Base-by-base conservation (phyloP, 2,888 invertebrate species). In the Hypomecis atomaria region DNA sequence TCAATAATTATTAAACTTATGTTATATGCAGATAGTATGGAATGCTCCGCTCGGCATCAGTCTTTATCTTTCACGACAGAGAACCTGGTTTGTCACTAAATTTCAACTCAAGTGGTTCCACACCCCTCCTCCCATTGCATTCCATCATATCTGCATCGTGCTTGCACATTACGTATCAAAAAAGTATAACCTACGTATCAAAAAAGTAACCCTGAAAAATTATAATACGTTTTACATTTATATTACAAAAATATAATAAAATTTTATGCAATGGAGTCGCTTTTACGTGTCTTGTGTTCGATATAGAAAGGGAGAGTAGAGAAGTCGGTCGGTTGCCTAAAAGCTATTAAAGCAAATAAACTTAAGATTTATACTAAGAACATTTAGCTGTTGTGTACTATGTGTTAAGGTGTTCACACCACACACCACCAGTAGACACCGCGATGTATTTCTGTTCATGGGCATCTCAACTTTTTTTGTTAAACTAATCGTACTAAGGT, bases 321-420 rank as follows among this genome's bases (percentile, higher is more conserved):
- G 42, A 40, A 38, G 34, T 54, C n/a, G 7, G 34, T 33, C 44
- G 8, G 10, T 13, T 62, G 56, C 55, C 62, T 64, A 58, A 61
- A 62, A 59, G 60, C 57, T 62, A 13, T 8, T 13, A 59, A 56
- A 66, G 71, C 69, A 69, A n/a, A 69, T 71, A 66, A 63, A 55
- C 47, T 7, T 67, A 64, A 67, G 59, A 59, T 2, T 56, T 38
- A 54, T 59, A 63, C 48, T n/a, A n/a, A n/a, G n/a, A n/a, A n/a
- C n/a, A n/a, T n/a, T n/a, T n/a, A n/a, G n/a, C n/a, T n/a, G n/a
- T n/a, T n/a, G 3, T 23, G 23, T 23, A 3, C 23, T 23, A 23
- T 23, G 23, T 1, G 23, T 23, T 23, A 23, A 23, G 23, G 23
- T 23, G n/a, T n/a, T n/a, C n/a, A n/a, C n/a, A n/a, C n/a, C n/a